Evolutionary conservation across 2,113 vertebrate species (phyloP), one percentile per base, ranked within the genome.

Genomic region (Odocoileus hemionus): DNA sequence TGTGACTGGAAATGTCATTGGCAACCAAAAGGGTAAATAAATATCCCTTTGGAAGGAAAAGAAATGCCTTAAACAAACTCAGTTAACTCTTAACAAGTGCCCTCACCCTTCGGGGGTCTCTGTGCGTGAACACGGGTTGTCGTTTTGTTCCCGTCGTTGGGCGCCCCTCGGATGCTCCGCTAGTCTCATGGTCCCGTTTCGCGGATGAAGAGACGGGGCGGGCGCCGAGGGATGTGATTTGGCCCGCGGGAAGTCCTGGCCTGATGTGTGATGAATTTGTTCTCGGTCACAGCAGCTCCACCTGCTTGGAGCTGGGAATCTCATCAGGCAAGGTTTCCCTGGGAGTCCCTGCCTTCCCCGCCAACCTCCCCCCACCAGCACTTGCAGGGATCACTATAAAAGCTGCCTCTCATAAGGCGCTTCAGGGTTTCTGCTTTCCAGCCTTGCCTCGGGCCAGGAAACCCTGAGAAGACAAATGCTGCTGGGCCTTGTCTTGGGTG

Each of bases 141-240:
- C 0, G 0, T 2, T 7, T 50, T 33, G 23, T 16, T 70, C 45
- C 55, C 1, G 0, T 11, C 7, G 16, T 4, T 21, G 67, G 54
- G 7, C 0, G 1, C 7, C 17, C 8, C 33, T n/a, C 17, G 6
- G 17, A 28, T 3, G 28, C 50, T 61, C 15, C 0, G 9, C 30
- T 47, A 28, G 30, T 19, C 15, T 30, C 12, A 1, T 0, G 1
- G 43, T 11, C 45, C 55, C 57, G 33, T 70, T 23, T 43, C 57
- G 7, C 33, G 36, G 97, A 88, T 43, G 80, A 57, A 36, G 25
- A 83, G 25, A n/a, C 1, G 0, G 60, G 30, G 58, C 25, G 1
- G 70, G 3, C 3, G 0, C 45, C 0, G 2, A 47, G 19, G 4
- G 15, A 25, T 1, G 0, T 12, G 61, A 12, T 33, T 64, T 16